phyloP scores from a whole-genome alignment of 1,140 invertebrate genomes.

The Caenorhabditis remanei region DNA sequence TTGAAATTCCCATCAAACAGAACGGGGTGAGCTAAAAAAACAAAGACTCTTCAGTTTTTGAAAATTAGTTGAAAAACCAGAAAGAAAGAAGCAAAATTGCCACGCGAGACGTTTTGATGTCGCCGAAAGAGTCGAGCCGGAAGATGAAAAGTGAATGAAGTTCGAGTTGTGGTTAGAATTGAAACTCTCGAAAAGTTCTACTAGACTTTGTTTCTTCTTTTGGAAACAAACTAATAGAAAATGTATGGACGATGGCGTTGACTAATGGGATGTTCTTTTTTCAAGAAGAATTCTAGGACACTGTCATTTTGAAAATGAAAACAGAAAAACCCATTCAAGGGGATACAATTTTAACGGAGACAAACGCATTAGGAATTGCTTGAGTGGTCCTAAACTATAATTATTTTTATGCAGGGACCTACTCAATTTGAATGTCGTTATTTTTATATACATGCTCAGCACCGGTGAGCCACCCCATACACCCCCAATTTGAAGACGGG shows the following conservation, averaged over 20 bases:
- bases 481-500: slow-evolving; percentile 44
- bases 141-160: slow-evolving; percentile 43
- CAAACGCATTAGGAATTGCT: not conserved
- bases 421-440: slow-evolving; percentile 43
- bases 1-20: not conserved
- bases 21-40: not conserved
- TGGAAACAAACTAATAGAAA: slow-evolving; percentile 21
- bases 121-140: slow-evolving; percentile 12
- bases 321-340: not conserved
- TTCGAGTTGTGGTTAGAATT: not conserved
- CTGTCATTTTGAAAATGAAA: not conserved
- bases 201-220: not conserved
- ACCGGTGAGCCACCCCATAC: not conserved
- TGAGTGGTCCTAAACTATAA: slow-evolving; percentile 17
- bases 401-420: slow-evolving; percentile 17
- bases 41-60: slow-evolving; percentile 7
- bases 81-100: slow-evolving; percentile 35
- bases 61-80: slow-evolving; percentile 15
- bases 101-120: slow-evolving; percentile 50
- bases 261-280: slow-evolving; percentile 50
- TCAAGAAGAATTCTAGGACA: not conserved
- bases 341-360: not conserved
- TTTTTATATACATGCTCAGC: slow-evolving; percentile 46
- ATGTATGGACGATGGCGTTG: slow-evolving; percentile 30
- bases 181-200: not conserved